Base-by-base conservation (phyloP, 2,888 invertebrate genomes). In the Cremastinae sp. region DNA sequence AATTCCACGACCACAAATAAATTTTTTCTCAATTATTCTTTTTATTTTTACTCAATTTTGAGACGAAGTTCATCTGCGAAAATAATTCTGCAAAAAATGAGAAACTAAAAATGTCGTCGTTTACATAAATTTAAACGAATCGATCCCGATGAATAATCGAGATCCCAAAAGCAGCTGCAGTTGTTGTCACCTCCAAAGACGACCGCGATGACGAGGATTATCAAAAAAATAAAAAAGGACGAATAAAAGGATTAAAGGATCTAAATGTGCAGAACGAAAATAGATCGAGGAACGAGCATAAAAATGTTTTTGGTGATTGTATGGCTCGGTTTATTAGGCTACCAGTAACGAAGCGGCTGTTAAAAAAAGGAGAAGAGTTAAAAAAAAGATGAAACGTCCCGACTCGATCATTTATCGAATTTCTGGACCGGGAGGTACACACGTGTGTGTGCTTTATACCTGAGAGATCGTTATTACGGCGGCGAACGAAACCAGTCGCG, bases 341-440 rank as follows among this genome's bases (percentile, higher is more conserved):
- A 79, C 79, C 61, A 59, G 69, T 51, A 75, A 77, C 64, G 79
- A 79, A 75, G 80, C 75, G 75, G 73, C 55, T 74, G 75, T 79
- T 80, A 77, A 78, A 78, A 74, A 75, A 77, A 77, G 71, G 79
- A 79, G 75, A 79, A 74, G 75, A 70, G 59, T 74, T 79, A 78
- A 77, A 78, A 78, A 74, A 75, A 80, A 80, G 74, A 74, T 70
- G 79, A 74, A 80, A 80, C 79, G 70, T 73, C 59, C 61, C 74
- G 65, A 70, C 66, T 43, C 69, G 75, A 79, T 75, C 69, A 68
- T 79, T 80, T 78, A 79, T 80, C 78, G 72, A 73, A 69, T 65
- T 47, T 35, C 20, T 64, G 59, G 68, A 53, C 37, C 14, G 18
- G 62, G 37, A 47, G 47, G 28, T 16, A 20, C 22, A 35, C 51